A percentile compares a stretch with the other conserved stretches of the same genome.
These are phyloP conservation scores for Spodoptera exigua DNA, from an alignment of 2,888 invertebrate species.

Conservation along the genomic window DNA sequence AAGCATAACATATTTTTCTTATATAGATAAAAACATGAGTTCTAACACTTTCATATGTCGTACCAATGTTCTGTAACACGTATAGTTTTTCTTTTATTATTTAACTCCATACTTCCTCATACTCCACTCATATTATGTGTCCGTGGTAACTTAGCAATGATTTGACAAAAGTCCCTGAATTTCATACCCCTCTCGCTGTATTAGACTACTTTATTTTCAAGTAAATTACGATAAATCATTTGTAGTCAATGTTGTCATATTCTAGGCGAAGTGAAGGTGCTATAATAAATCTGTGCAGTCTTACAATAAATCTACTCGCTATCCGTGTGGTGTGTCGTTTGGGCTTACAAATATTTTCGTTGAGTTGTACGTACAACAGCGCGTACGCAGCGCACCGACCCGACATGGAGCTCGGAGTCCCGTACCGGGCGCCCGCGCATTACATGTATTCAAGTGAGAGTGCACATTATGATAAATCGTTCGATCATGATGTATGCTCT, in stretches of 20 bases:
- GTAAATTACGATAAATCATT: constrained; percentile 53
- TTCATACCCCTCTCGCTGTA: neutral
- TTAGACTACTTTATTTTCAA: constrained; percentile 18
- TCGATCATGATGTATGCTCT: constrained; percentile 51
- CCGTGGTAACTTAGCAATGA: no score
- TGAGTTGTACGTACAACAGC: constrained; percentile 31
- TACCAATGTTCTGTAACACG: no score
- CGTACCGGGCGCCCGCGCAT: constrained; percentile 41
- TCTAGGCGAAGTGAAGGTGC: constrained; percentile 61
- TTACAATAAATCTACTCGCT: constrained; percentile 58
- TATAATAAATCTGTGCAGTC: constrained; percentile 58
- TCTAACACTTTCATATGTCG: no score
- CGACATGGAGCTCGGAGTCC: constrained; percentile 52
- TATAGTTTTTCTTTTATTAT: no score
- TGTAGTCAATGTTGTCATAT: constrained; percentile 55
- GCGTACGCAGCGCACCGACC: constrained; percentile 44
- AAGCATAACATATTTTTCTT: no score
- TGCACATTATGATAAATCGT: constrained; percentile 65
- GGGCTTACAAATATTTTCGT: constrained; percentile 55
- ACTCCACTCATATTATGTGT: no score
- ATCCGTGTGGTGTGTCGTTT: constrained; percentile 55
- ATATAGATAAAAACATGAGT: no score
- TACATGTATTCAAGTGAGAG: constrained; percentile 65
- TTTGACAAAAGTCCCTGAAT: constrained; percentile 4
- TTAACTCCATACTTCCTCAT: no score